phyloP scores from a whole-genome alignment of 2,888 invertebrate genomes.

The Drosophila helvetica region DNA sequence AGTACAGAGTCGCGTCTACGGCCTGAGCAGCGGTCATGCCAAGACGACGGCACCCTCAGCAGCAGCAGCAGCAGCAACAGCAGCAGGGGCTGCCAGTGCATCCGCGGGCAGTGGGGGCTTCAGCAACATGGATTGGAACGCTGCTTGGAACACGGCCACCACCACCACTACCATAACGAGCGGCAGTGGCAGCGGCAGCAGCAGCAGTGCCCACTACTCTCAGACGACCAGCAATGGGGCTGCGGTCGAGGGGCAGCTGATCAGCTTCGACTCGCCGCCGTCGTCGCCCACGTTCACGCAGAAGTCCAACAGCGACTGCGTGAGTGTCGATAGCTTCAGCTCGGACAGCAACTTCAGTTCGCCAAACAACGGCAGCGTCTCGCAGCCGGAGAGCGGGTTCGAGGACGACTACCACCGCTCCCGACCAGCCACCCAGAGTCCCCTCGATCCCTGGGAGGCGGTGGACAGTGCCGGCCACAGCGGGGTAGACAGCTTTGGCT shows the following conservation, averaged over 20 bases:
- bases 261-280: constrained; percentile 89
- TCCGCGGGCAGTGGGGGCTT: constrained; percentile 16
- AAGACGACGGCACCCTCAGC: constrained; percentile 16
- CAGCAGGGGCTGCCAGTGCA: background rate
- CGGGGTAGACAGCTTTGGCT: constrained; percentile 79
- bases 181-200: constrained; percentile 8
- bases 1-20: constrained; percentile 73
- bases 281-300: constrained; percentile 91
- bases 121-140: constrained; percentile 72
- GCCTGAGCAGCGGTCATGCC: constrained; percentile 74
- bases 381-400: constrained; percentile 91
- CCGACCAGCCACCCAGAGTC: constrained; percentile 84
- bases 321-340: constrained; percentile 90
- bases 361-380: constrained; percentile 86
- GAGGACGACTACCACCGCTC: constrained; percentile 89
- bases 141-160: constrained; percentile 72
- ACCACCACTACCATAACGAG: constrained; percentile 20
- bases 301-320: constrained; percentile 89
- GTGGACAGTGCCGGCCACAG: constrained; percentile 62
- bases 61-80: constrained; percentile 6
- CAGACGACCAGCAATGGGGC: constrained; percentile 42
- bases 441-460: constrained; percentile 83
- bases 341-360: constrained; percentile 88
- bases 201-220: constrained; percentile 28
- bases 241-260: constrained; percentile 85